These are phyloP conservation scores for Echiichthys vipera DNA, from an alignment of 2,797 vertebrate species.

Conservation along the genomic window DNA sequence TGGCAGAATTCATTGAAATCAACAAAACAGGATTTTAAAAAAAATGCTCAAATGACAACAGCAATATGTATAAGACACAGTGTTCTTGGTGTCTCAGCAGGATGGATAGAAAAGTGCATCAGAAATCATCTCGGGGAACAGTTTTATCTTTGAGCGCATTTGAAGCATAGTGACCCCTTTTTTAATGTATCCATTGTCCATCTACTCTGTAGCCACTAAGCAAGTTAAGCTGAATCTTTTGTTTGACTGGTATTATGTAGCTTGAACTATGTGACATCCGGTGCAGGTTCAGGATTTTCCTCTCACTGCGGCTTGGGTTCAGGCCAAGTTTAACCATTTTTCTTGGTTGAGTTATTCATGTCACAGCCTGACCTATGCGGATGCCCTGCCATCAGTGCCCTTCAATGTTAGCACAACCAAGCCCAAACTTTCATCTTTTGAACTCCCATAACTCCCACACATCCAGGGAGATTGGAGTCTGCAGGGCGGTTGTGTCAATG, in stretches of 20 bases:
- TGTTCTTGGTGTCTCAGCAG: background rate
- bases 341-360: conserved; percentile 50
- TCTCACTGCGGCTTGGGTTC: conserved; percentile 37
- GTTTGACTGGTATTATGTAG: background rate
- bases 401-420: conserved; percentile 11
- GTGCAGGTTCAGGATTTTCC: background rate
- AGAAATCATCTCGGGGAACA: background rate
- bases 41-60: background rate
- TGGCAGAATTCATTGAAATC: background rate
- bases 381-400: conserved; percentile 21
- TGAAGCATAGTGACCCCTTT: background rate
- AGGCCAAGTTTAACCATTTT: conserved; percentile 53
- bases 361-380: conserved; percentile 18
- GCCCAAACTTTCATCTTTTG: conserved; percentile 35
- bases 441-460: conserved; percentile 43
- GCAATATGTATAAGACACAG: background rate
- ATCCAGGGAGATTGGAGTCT: conserved; percentile 44
- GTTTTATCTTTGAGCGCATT: conserved; percentile 11
- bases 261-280: background rate
- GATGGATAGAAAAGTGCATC: background rate
- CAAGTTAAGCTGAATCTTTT: background rate
- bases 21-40: background rate
- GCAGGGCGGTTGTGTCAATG: conserved; percentile 62
- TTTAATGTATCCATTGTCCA: background rate
- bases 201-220: background rate